Base-by-base conservation (phyloP, 2,113 vertebrate genomes). In the Pithys albifrons region DNA sequence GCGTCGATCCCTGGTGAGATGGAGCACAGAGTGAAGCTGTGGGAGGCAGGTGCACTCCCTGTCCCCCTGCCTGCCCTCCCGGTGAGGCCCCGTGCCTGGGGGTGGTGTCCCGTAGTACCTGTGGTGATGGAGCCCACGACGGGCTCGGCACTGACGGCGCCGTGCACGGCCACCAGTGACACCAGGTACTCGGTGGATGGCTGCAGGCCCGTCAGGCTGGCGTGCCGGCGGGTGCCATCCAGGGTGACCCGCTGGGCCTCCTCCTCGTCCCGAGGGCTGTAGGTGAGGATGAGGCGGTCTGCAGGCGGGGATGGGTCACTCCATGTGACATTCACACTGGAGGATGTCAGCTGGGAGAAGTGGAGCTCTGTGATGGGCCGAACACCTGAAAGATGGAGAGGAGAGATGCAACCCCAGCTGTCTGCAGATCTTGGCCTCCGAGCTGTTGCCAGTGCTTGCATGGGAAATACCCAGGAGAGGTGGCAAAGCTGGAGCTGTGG, bases 291-390 rank as follows among this genome's bases (percentile, higher is more conserved):
- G 93, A 99, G 99, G 93, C 93, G 98, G 96, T 99, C 98, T 80
- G 99, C 99, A 12, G 99, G 99, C 1, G 99, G 99, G 12, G 99
- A 99, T 3, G 99, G 99, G 67, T 99, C 98, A 13, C 98, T 99
- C 99, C 99, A 99, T 1, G 99, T 98, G 97, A 99, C 98, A 7
- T 98, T 98, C 93, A 99, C 98, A 0, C 98, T 99, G 97, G 98
- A 99, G 85, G 98, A 99, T 2, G 98, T 99, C 97, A 99, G 98
- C 25, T 99, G 99, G 71, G 99, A 99, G 97, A 99, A 98, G 98
- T 99, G 98, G 93, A 99, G 98, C 93, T 99, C 99, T 1, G 98
- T 99, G 93, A 99, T 99, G 58, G 99, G 99, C 61, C 99, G 98
- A 96, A 99, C 99, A 70, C 99, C 99, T 99, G 98, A 39, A 97